Conservation (phyloP, 37 sponge, comb jelly and placozoan species). For the Chondrilla cf. caribensis region DNA sequence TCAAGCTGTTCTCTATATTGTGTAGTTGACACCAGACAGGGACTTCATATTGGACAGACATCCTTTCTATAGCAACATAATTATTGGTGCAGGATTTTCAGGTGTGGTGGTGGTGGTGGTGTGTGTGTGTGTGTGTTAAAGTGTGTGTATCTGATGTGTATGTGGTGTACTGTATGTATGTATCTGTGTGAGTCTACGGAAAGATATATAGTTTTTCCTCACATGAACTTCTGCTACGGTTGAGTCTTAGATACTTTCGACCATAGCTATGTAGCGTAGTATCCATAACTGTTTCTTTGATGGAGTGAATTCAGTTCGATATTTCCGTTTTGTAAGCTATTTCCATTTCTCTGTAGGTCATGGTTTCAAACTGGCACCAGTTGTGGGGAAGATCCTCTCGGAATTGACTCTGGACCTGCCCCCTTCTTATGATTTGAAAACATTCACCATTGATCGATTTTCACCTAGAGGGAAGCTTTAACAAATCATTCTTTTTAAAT, state of each 20-base stretch:
- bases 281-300: too few species aligned
- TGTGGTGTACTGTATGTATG: too few species aligned
- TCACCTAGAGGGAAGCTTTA: not conserved
- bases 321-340: too few species aligned
- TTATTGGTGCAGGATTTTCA: slow-evolving; percentile 80
- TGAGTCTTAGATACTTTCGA: too few species aligned
- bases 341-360: slow-evolving; percentile 47
- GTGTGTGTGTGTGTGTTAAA: too few species aligned
- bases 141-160: too few species aligned
- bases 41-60: slow-evolving; percentile 67
- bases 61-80: slow-evolving; percentile 53
- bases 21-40: slow-evolving; percentile 43
- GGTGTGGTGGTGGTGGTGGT: slow-evolving; percentile 30
- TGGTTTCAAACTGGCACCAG: slow-evolving; percentile 80
- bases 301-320: too few species aligned
- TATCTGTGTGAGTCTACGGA: too few species aligned
- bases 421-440: slow-evolving; percentile 60
- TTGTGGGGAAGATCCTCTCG: slow-evolving; percentile 67
- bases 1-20: not conserved
- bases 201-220: too few species aligned
- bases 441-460: slow-evolving; percentile 34
- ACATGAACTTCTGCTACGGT: too few species aligned
- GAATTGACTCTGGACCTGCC: slow-evolving; percentile 48
- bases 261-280: too few species aligned
- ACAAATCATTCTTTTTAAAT: too few species aligned